Base-by-base conservation (phyloP, 2,888 invertebrate genomes). In the Ennomos erosarius region DNA sequence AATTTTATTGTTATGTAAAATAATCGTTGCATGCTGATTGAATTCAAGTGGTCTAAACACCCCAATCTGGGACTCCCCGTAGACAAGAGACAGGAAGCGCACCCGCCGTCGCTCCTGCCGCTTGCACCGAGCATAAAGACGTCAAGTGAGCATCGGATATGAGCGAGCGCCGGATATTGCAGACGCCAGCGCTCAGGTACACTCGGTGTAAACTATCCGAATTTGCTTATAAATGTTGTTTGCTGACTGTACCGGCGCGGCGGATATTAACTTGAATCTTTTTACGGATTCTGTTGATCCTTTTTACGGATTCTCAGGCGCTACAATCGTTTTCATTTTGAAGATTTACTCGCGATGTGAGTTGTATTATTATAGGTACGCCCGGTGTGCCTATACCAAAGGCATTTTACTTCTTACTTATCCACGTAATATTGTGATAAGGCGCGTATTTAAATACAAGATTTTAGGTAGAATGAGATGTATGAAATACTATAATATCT, bases 81-180 rank as follows among this genome's bases (percentile, higher is more conserved):
- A 16, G 16, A 16, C 16, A 16, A 16, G 16, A 16, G 16, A 16
- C 16, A 16, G 10, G n/a, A 43, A 13, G 1, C 34, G 10, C 16
- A 43, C 38, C 26, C 26, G 34, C 13, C 12, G 47, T 67, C 58
- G 58, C 75, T 75, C 75, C 68, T 3, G n/a, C 68, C 68, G 62
- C 73, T 73, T 46, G 26, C 66, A 34, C 16, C 59, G 55, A 35
- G 34, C 8, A 0, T 73, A 76, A 83, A 82, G 83, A 77, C 79
- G 76, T 69, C 68, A 77, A 76, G 81, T 76, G 80, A 79, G 75
- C 74, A 78, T 80, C 88, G 88, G 88, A 88, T 88, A 88, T 88
- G 87, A 88, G 87, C 77, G 78, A 73, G 79, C 64, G 76, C 79
- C 88, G 88, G 87, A 88, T 87, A 88, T 88, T 88, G 85, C 86